phyloP scores from a whole-genome alignment of 2,888 invertebrate genomes.

The Micoletzkya japonica region DNA sequence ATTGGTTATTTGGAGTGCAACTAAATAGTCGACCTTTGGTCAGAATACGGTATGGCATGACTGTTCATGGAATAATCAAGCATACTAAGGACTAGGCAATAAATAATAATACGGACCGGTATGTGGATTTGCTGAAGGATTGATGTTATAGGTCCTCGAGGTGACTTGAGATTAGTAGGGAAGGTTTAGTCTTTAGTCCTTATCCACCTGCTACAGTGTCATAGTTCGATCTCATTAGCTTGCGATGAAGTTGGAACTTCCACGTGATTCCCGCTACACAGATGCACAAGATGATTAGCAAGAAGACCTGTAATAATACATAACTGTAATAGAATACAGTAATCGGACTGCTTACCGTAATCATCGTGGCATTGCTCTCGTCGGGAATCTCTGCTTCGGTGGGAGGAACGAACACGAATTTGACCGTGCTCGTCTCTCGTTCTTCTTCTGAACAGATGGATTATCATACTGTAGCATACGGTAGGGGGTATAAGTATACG shows the following conservation, averaged over 20 bases:
- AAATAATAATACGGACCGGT: too few relatives aligned
- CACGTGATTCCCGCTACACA: slow-evolving; percentile 60
- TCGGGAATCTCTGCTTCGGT: slow-evolving; percentile 54
- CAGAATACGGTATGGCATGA: too few relatives aligned
- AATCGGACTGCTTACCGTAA: slow-evolving; percentile 5
- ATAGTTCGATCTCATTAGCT: slow-evolving; percentile 63
- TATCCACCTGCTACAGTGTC: slow-evolving; percentile 60
- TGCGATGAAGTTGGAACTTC: slow-evolving; percentile 61
- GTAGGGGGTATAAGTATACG: too few relatives aligned
- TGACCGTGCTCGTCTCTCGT: slow-evolving; percentile 31
- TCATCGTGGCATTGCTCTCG: slow-evolving; percentile 51
- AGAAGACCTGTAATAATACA: slow-evolving; percentile 43
- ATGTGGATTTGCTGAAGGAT: too few relatives aligned
- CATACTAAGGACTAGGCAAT: too few relatives aligned
- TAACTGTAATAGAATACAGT: not conserved
- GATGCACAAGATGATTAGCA: slow-evolving; percentile 61
- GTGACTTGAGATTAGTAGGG: too few relatives aligned
- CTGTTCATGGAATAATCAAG: too few relatives aligned
- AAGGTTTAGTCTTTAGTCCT: too few relatives aligned
- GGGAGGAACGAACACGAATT: slow-evolving; percentile 58
- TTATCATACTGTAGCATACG: not conserved
- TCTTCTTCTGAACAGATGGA: slow-evolving; percentile 4
- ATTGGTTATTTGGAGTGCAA: too few relatives aligned
- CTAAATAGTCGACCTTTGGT: too few relatives aligned
- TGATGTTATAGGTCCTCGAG: too few relatives aligned